Evolutionary conservation across 2,888 invertebrate species (phyloP), one percentile per base, ranked within the genome.

Genomic region (Troglohyphantes excavatus): DNA sequence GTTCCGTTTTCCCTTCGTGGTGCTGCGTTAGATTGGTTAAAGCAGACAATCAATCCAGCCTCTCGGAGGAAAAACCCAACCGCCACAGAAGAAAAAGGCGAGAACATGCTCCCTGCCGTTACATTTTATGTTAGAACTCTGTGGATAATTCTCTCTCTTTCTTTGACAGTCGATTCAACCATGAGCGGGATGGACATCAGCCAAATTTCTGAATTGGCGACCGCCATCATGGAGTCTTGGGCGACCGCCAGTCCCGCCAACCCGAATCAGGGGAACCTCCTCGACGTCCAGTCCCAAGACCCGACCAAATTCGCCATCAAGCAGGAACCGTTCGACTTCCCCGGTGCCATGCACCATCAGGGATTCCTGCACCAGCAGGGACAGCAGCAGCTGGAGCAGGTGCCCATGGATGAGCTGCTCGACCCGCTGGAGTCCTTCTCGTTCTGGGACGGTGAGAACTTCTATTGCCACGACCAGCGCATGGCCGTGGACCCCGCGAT

Each of bases 181-280:
- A 61, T 73, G 72, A 75, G 67, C 63, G 82, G 63, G n/a, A 90
- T 90, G 89, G 89, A 90, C 53, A 68, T 83, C 53, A 84, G 89
- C 89, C 89, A 90, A 78, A 84, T 90, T 63, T 83, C 89, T 78
- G 89, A 90, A 72, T 70, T 90, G 78, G 89, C 89, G 68, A 76
- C 82, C 43, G 89, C 89, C 53, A 70, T 90, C 65, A 90, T 90
- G 83, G 89, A 90, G 70, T 63, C 89, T 19, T 90, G 89, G 89
- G 43, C 82, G 0, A 53, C 89, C 59, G 83, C 83, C 83, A 76
- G 67, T 11, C 53, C 87, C 61, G 81, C 53, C 83, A 0, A 53
- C 89, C 43, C 65, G 23, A 75, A 0, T 43, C 89, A 61, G 76
- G 75, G 68, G 63, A 63, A 7, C 43, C 81, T 26, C 73, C 87